Base-by-base conservation (phyloP, 2,888 invertebrate species). In the Drosophila lutescens region DNA sequence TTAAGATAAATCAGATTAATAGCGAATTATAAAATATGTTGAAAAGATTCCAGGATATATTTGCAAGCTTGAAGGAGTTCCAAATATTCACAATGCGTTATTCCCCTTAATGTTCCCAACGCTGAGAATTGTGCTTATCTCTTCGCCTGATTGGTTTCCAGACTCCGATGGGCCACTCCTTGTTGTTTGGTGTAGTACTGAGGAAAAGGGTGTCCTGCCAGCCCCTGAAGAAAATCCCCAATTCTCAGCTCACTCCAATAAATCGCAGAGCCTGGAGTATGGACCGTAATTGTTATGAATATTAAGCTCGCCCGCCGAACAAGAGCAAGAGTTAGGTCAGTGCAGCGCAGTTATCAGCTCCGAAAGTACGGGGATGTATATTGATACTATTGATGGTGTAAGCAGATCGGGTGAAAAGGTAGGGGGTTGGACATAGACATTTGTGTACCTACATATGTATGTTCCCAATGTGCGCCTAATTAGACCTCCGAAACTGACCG, bases 391-490 rank as follows among this genome's bases (percentile, higher is more conserved):
- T 32, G 15, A 58, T 17, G 8, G 32, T 12, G 12, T 38, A 32
- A 62, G 34, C 41, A 47, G 30, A 46, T 41, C 10, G 26, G 30
- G 4, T 38, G 17, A 32, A 13, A 32, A 36, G 17, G n/a, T 15
- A 15, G n/a, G 30, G 17, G 41, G 12, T 7, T 20, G 8, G 26
- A 49, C 66, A 74, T 2, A 26, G 26, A 26, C 26, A 76, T 62
- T 71, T 73, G 76, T 59, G 23, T 7, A 68, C 76, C 78, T 61
- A 70, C 78, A 79, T 61, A 73, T 73, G 78, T 61, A 73, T 73
- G 78, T 62, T 66, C 57, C 58, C 69, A 65, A 72, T 73, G 76
- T 54, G 65, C 61, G 56, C 72, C 77, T 82, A 82, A 82, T 82
- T 81, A 85, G 79, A 62, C 36, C 77, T 12, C 15, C n/a, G 32